These are phyloP conservation scores for Rhodeus uyekii DNA, from an alignment of 2,797 vertebrate species.

Conservation along the genomic window DNA sequence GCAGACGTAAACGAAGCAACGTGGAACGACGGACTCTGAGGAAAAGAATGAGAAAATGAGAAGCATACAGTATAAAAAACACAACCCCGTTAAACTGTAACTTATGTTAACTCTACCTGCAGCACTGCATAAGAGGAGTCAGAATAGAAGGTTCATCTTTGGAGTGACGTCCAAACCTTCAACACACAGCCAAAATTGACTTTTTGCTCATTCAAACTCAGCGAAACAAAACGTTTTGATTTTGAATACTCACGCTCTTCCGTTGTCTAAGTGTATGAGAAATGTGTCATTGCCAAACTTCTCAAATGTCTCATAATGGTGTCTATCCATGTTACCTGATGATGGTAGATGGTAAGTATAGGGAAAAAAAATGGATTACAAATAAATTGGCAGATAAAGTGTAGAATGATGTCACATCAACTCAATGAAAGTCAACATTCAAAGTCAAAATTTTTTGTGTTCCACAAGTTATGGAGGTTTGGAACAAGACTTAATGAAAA, in stretches of 20 bases:
- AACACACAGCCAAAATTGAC: too few species aligned
- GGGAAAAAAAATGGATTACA: not conserved
- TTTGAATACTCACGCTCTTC: conserved; percentile 83
- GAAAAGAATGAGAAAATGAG: not conserved
- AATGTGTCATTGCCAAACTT: conserved; percentile 93
- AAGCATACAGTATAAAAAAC: not conserved
- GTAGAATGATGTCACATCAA: not conserved
- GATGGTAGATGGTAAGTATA: not conserved
- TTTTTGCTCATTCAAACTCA: not conserved
- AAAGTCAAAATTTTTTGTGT: too few species aligned
- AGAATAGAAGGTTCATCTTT: conserved; percentile 94
- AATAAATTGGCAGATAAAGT: too few species aligned
- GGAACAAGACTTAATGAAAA: not conserved
- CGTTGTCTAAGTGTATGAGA: conserved; percentile 92
- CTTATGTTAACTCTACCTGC: conserved; percentile 79
- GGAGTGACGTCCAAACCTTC: conserved; percentile 91
- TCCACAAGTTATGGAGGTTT: too few species aligned
- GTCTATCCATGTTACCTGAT: conserved; percentile 95
- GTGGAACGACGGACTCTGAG: conserved; percentile 88
- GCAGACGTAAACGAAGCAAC: conserved; percentile 83
- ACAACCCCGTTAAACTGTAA: not conserved
- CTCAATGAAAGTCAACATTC: not conserved
- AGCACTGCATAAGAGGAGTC: conserved; percentile 89
- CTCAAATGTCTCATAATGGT: conserved; percentile 96
- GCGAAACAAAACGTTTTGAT: not conserved